These are phyloP conservation scores for Homalodisca vitripennis DNA, from an alignment of 1,140 invertebrate genomes.

Conservation along the genomic window DNA sequence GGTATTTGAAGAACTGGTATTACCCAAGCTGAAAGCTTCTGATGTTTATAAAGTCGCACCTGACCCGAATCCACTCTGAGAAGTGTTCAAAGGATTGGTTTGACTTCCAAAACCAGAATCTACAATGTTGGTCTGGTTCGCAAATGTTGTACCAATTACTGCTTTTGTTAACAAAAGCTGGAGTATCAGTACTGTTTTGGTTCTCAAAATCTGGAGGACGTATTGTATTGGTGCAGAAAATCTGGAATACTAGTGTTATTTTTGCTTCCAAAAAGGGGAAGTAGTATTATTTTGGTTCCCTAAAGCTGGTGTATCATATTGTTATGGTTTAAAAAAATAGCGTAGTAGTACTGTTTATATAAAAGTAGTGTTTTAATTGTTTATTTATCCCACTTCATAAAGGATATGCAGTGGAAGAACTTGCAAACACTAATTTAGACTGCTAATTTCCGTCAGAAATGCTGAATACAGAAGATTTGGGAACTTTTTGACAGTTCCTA, in stretches of 20 bases:
- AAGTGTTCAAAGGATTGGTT: neutral
- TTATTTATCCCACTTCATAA: neutral
- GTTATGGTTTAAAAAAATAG: neutral
- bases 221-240: neutral
- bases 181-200: constrained; percentile 1
- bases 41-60: neutral
- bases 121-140: neutral
- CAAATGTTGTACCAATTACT: neutral
- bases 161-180: neutral
- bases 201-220: constrained; percentile 6
- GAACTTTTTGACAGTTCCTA: too few relatives aligned
- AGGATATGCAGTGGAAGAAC: neutral
- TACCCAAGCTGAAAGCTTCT: neutral
- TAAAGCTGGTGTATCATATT: neutral
- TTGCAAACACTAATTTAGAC: neutral
- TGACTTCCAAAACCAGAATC: constrained; percentile 7
- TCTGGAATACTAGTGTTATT: neutral
- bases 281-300: constrained; percentile 10
- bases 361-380: neutral
- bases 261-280: neutral
- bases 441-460: neutral
- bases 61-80: neutral
- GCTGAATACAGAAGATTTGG: neutral
- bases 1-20: neutral
- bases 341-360: neutral